Percentiles rank a stretch among this genome's conserved stretches.
Evolutionary conservation across 2,113 vertebrate genomes (phyloP).

Genomic region (Corythornis madagascariensis): DNA sequence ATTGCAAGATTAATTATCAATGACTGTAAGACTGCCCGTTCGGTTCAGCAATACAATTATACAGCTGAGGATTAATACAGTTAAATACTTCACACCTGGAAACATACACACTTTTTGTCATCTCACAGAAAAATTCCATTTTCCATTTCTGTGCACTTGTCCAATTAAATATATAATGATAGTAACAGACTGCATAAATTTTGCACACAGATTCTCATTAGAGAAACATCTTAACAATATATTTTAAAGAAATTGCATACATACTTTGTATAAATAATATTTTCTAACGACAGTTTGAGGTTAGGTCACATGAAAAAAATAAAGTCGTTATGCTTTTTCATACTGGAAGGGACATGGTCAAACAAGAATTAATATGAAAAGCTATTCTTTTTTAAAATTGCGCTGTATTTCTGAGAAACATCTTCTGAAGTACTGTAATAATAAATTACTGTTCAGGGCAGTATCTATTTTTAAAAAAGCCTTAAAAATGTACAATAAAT

Average conservation of each 20-base stretch:
- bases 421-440: conserved; percentile 5
- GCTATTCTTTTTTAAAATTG: neutral
- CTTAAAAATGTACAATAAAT: neutral
- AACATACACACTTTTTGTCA: conserved; percentile 3
- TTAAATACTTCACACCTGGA: conserved; percentile 34
- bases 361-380: conserved; percentile 20
- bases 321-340: neutral
- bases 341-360: conserved; percentile 12
- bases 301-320: conserved; percentile 28
- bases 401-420: conserved; percentile 22
- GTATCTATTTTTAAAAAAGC: neutral
- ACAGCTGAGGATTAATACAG: neutral
- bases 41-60: neutral
- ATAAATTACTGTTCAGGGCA: neutral
- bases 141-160: conserved; percentile 35
- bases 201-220: conserved; percentile 8
- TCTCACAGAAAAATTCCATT: conserved; percentile 15
- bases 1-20: neutral
- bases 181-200: conserved; percentile 23
- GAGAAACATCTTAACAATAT: conserved; percentile 28
- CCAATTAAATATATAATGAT: conserved; percentile 37
- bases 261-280: conserved; percentile 9
- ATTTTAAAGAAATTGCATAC: conserved; percentile 11
- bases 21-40: neutral
- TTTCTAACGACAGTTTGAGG: conserved; percentile 27